phyloP scores from a whole-genome alignment of 2,113 vertebrate genomes.

The Phrynosoma blainvillii region DNA sequence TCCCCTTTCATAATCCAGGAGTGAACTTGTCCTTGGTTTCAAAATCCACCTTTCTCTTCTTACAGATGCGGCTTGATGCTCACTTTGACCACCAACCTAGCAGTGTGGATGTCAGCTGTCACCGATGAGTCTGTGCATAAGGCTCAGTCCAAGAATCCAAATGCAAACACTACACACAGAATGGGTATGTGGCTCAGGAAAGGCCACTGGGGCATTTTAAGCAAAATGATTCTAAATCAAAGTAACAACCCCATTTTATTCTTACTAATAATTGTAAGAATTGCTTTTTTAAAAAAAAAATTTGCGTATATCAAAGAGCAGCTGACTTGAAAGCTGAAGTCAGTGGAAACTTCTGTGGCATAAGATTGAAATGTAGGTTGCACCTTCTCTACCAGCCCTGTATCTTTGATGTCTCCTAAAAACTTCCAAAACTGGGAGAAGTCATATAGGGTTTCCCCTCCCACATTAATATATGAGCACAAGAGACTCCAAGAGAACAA shows the following conservation, averaged over 20 bases:
- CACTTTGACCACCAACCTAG: conserved; percentile 88
- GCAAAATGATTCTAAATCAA: neutral
- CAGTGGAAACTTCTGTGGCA: neutral
- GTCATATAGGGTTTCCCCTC: neutral
- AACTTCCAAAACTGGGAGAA: neutral
- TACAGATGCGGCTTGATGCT: conserved; percentile 93
- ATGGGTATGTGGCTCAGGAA: conserved; percentile 58
- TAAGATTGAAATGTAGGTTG: neutral
- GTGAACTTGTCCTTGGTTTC: conserved; percentile 13
- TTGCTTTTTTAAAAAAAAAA: neutral
- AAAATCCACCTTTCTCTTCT: neutral
- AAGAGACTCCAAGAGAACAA: neutral
- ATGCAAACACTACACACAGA: conserved; percentile 41
- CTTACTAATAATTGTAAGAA: neutral
- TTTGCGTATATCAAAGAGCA: neutral
- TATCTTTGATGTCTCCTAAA: neutral
- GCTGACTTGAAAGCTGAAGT: neutral
- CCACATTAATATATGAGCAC: neutral
- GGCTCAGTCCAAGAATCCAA: conserved; percentile 68
- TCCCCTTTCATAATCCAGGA: neutral
- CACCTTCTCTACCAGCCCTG: neutral
- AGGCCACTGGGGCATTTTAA: conserved; percentile 38
- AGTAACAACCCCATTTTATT: neutral
- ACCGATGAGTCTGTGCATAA: conserved; percentile 94
- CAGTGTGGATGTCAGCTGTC: conserved; percentile 91